Conservation (phyloP, 1,140 invertebrate genomes). For the Armadillidium nasatum region DNA sequence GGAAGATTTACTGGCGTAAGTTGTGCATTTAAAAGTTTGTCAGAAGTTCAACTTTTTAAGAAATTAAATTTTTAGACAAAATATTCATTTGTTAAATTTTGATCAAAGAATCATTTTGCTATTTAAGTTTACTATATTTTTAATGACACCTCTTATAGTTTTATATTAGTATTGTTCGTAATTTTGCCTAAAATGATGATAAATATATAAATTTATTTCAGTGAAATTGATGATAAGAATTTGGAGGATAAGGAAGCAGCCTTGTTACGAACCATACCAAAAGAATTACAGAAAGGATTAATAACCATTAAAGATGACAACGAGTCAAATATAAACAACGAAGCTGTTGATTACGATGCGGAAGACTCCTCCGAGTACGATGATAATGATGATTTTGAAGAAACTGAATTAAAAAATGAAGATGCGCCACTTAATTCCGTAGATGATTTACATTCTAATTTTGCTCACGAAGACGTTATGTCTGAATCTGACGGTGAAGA, state of each 20-base stretch:
- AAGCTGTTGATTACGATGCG: neutral
- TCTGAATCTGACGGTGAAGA: neutral
- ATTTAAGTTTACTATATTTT: too few relatives aligned
- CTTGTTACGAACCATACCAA: slow-evolving; percentile 21
- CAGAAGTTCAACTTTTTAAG: too few relatives aligned
- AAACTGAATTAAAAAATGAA: neutral
- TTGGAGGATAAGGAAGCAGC: neutral
- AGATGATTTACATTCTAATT: neutral
- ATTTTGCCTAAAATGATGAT: too few relatives aligned
- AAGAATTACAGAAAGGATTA: neutral
- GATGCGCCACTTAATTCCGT: neutral
- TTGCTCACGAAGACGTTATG: neutral
- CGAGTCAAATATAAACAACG: neutral
- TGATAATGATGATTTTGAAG: neutral
- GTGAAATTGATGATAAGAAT: neutral
- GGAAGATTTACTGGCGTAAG: too few relatives aligned
- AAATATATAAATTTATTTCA: neutral
- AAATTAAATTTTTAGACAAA: too few relatives aligned
- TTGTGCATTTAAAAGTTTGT: too few relatives aligned
- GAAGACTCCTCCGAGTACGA: neutral
- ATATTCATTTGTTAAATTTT: too few relatives aligned
- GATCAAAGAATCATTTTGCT: too few relatives aligned
- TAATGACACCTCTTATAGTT: too few relatives aligned
- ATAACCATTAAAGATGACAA: neutral
- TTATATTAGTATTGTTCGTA: too few relatives aligned